These are phyloP conservation scores for Aleiodes sp. DNA, from an alignment of 1,140 invertebrate genomes.

Conservation along the genomic window DNA sequence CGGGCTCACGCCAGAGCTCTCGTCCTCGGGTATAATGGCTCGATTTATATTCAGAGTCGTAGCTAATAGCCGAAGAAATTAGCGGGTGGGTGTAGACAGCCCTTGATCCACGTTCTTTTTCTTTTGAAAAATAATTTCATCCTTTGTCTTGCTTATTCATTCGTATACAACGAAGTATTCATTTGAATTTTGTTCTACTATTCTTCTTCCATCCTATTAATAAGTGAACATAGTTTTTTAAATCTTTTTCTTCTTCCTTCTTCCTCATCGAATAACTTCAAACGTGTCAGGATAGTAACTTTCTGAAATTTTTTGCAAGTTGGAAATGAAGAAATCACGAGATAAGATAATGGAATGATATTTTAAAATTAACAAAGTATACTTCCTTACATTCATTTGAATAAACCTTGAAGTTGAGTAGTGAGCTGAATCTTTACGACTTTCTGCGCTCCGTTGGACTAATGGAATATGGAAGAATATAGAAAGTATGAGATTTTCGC, in stretches of 20 bases:
- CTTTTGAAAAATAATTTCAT: background rate
- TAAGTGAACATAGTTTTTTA: background rate
- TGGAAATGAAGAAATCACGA: background rate
- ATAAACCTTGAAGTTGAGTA: background rate
- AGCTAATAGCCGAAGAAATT: conserved; percentile 49
- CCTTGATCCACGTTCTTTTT: conserved; percentile 31
- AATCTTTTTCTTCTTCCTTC: background rate
- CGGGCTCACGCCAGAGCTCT: conserved; percentile 17
- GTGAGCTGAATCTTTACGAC: too few species aligned
- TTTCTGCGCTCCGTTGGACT: too few species aligned
- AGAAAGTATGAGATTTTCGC: too few species aligned
- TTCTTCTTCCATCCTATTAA: background rate
- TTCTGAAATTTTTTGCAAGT: background rate
- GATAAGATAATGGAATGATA: background rate
- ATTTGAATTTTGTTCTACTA: background rate
- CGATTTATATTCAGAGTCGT: conserved; percentile 50
- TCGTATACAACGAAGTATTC: conserved; percentile 17
- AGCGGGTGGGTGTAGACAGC: conserved; percentile 47
- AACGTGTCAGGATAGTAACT: background rate
- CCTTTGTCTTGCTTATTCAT: background rate
- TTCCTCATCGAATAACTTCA: background rate
- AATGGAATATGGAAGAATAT: too few species aligned
- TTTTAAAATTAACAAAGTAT: background rate
- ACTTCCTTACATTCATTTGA: background rate
- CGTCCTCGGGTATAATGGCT: conserved; percentile 40